phyloP scores from a whole-genome alignment of 2,113 vertebrate species.

The Tenrec ecaudatus region DNA sequence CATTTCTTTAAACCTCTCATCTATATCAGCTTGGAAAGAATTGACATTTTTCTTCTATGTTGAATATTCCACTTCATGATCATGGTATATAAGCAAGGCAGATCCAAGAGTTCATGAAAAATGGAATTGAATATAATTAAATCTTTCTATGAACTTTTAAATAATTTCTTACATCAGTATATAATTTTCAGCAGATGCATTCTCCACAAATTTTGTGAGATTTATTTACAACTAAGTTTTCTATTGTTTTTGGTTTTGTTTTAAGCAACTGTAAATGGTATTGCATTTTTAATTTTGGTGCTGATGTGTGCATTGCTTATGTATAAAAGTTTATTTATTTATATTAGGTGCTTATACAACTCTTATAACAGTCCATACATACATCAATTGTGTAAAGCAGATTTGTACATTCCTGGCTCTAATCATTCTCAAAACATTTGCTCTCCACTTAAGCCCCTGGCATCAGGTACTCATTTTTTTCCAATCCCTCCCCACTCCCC shows the following conservation, averaged over 20 bases:
- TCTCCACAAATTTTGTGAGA: background rate
- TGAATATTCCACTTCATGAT: background rate
- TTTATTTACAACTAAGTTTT: background rate
- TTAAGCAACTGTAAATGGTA: background rate
- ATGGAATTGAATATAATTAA: background rate
- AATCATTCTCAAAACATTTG: no score
- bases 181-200: background rate
- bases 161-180: background rate
- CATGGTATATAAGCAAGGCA: background rate
- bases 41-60: background rate
- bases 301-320: background rate
- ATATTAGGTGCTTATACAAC: no score
- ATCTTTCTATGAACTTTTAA: background rate
- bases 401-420: no score
- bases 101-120: background rate
- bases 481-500: no score
- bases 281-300: background rate
- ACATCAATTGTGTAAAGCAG: no score
- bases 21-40: background rate
- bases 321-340: no score
- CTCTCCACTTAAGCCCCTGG: no score
- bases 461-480: no score
- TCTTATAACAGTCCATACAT: no score
- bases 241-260: background rate
- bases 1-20: background rate